phyloP scores from a whole-genome alignment of 2,113 vertebrate species.

The Sinocyclocheilus grahami region DNA sequence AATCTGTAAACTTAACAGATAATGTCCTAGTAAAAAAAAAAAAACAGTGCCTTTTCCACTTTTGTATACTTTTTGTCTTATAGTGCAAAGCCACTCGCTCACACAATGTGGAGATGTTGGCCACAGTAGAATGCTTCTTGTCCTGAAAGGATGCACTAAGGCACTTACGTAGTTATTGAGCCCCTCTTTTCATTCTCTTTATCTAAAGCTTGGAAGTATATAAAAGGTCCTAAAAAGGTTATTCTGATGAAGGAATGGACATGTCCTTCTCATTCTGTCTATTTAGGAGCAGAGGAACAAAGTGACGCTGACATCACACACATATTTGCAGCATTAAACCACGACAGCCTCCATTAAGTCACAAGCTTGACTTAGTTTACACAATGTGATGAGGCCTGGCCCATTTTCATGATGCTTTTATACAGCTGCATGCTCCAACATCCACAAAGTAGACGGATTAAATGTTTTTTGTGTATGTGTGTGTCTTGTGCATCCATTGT shows the following conservation, averaged over 20 bases:
- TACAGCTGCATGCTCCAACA: background rate
- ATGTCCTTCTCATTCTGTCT: slow-evolving; percentile 40
- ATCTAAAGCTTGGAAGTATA: slow-evolving; percentile 13
- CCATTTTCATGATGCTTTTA: slow-evolving; percentile 52
- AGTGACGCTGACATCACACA: slow-evolving; percentile 68
- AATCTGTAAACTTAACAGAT: background rate
- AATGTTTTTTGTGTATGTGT: slow-evolving; percentile 36
- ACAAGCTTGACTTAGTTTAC: slow-evolving; percentile 75
- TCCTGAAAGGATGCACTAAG: slow-evolving; percentile 37
- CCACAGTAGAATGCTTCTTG: slow-evolving; percentile 23
- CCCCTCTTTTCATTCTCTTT: slow-evolving; percentile 63
- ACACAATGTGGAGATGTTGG: slow-evolving; percentile 22
- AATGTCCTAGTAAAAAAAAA: background rate
- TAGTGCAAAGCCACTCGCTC: background rate
- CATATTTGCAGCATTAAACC: slow-evolving; percentile 65
- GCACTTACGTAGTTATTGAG: slow-evolving; percentile 73
- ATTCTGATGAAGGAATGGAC: slow-evolving; percentile 17
- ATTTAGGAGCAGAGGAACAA: slow-evolving; percentile 63
- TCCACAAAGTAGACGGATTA: slow-evolving; percentile 63
- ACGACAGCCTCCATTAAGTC: slow-evolving; percentile 64
- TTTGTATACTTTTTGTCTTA: background rate
- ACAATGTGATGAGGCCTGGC: slow-evolving; percentile 66
- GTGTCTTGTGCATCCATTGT: slow-evolving; percentile 53
- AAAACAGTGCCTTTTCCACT: background rate
- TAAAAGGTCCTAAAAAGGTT: slow-evolving; percentile 34